These are phyloP conservation scores for Hemicentrotus pulcherrimus DNA, from an alignment of 35 echinoderm and acorn worm species.

Conservation along the genomic window DNA sequence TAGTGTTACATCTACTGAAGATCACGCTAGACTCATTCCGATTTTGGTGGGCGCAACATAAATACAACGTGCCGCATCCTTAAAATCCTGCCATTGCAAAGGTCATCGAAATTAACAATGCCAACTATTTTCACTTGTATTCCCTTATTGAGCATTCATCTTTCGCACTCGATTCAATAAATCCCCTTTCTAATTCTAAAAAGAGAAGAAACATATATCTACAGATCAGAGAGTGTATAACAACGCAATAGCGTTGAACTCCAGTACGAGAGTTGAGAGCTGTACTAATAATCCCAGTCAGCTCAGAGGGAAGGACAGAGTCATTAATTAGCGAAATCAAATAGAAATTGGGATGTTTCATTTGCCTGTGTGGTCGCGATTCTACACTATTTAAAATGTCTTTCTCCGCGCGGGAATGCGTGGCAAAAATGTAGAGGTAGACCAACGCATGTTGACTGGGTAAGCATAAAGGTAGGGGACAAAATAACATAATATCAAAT, in stretches of 20 bases:
- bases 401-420: neutral
- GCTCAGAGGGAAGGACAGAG: neutral
- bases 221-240: neutral
- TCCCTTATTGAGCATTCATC: neutral
- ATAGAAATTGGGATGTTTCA: slow-evolving; percentile 4
- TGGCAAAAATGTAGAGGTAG: neutral
- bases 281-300: neutral
- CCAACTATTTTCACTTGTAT: neutral
- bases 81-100: neutral
- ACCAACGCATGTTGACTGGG: neutral
- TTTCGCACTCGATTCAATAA: neutral
- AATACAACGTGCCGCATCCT: neutral
- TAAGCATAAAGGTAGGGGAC: neutral
- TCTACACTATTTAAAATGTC: neutral
- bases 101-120: neutral
- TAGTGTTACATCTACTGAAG: neutral
- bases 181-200: neutral
- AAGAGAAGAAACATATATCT: neutral
- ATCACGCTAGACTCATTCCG: neutral
- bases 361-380: neutral
- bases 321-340: neutral
- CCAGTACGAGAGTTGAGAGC: neutral
- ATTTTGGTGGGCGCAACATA: neutral
- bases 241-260: neutral
- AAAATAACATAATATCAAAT: slow-evolving; percentile 4